Evolutionary conservation across 2,113 vertebrate species (phyloP), one percentile per base, ranked within the genome.

Genomic region (Onychostruthus taczanowskii): DNA sequence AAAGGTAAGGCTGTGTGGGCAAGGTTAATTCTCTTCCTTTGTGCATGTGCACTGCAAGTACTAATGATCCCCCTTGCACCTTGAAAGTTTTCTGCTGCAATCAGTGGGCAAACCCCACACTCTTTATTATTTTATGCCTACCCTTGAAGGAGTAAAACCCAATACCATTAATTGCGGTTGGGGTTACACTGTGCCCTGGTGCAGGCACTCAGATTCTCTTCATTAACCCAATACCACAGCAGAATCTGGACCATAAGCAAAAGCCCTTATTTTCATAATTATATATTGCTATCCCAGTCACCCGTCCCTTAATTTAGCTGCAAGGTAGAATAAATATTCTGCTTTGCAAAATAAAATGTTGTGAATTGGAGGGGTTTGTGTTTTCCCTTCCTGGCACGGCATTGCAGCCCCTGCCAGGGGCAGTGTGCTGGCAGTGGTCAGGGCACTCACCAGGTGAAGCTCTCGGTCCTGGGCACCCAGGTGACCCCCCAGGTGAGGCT

Each of bases 11-110:
- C 37, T 35, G 37, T 13, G n/a, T 56, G 78, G 66, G 62, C 70
- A 94, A 72, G 77, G 74, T 89, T 90, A 94, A 88, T 93, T 70
- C 76, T 86, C 31, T 62, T 52, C n/a, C 74, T 68, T 14, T 30
- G 46, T 84, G 79, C 63, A 53, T 1, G 1, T 79, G 83, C 30
- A 19, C 61, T 81, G 88, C 68, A 70, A 47, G 39, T 35, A 27
- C 74, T 90, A 88, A 92, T 72, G 64, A 74, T 78, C 16, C 22
- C 20, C 6, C 52, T 72, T 73, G 78, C 47, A 74, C 64, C 84
- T 47, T 64, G 84, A 22, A 61, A 44, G 24, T 33, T 63, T 84
- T 64, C 56, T 82, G 81, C 73, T 79, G 56, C 80, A 37, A 6
- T 64, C 64, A 35, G 62, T 61, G 61, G 66, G 44, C 69, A 87